A percentile compares a stretch with the other conserved stretches of the same genome.
Conservation (phyloP, 2,888 invertebrate genomes). For the Kryphioiulus occultus region DNA sequence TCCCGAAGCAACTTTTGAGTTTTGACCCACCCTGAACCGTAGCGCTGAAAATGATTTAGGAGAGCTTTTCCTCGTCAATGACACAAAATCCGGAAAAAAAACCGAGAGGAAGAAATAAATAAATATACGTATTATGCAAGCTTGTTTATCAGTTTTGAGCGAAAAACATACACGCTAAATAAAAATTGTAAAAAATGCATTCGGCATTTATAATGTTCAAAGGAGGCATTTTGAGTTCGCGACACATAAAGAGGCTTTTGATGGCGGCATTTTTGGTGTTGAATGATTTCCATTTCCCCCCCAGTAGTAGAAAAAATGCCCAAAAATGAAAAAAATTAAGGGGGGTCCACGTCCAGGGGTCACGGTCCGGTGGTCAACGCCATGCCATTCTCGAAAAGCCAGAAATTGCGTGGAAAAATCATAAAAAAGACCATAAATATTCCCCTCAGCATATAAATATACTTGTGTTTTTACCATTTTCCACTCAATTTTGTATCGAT, state of each 20-base stretch:
- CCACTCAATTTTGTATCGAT: neutral
- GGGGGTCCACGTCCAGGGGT: neutral
- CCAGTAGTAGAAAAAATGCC: neutral
- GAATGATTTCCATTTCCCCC: neutral
- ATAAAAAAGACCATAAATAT: neutral
- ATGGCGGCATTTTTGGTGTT: constrained; percentile 5
- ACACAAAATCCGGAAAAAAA: neutral
- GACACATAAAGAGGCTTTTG: constrained; percentile 5
- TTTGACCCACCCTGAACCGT: too few species aligned
- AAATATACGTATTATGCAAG: neutral
- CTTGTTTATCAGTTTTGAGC: neutral
- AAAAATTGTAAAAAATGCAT: neutral
- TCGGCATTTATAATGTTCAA: neutral
- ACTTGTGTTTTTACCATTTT: neutral
- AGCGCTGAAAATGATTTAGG: too few species aligned
- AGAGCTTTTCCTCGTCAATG: too few species aligned
- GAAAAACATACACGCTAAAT: neutral
- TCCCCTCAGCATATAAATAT: neutral
- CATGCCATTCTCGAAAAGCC: neutral
- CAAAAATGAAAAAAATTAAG: neutral
- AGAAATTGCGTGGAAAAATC: neutral
- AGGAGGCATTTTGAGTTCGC: neutral
- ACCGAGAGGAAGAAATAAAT: neutral
- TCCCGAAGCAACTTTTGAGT: too few species aligned
- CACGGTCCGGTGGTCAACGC: constrained; percentile 3